Conservation (phyloP, 2,797 vertebrate species). For the Hephaestus fuliginosus region DNA sequence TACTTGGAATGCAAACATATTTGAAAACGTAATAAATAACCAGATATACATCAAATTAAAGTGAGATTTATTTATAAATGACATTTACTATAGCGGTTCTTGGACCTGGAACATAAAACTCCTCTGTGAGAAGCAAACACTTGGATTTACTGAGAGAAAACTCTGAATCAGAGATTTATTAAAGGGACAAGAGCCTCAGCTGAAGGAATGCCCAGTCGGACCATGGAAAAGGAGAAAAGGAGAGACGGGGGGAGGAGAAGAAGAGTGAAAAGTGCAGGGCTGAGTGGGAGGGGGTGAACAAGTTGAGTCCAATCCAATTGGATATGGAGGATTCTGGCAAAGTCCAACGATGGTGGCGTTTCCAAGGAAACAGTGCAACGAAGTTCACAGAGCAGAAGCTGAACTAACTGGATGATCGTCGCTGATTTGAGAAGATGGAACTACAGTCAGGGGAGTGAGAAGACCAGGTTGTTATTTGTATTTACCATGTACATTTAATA, state of each 20-base stretch:
- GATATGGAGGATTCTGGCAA: slow-evolving; percentile 68
- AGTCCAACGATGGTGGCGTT: slow-evolving; percentile 61
- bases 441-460: slow-evolving; percentile 3
- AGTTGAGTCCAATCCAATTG: slow-evolving; percentile 40
- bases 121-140: slow-evolving; percentile 57
- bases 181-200: slow-evolving; percentile 45
- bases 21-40: slow-evolving; percentile 60
- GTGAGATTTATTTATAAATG: slow-evolving; percentile 67
- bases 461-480: slow-evolving; percentile 54
- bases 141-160: slow-evolving; percentile 53
- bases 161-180: slow-evolving; percentile 62
- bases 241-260: slow-evolving; percentile 30
- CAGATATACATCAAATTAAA: slow-evolving; percentile 66
- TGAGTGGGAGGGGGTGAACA: slow-evolving; percentile 35
- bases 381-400: slow-evolving; percentile 38
- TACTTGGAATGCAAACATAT: slow-evolving; percentile 73
- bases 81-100: slow-evolving; percentile 55
- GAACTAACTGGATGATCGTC: slow-evolving; percentile 41
- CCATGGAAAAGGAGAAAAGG: slow-evolving; percentile 31
- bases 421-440: slow-evolving; percentile 25
- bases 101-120: slow-evolving; percentile 62
- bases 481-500: slow-evolving; percentile 16
- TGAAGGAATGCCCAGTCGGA: slow-evolving; percentile 45
- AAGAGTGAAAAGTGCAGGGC: slow-evolving; percentile 39
- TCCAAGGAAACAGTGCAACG: slow-evolving; percentile 69